Conservation (phyloP, 2,797 vertebrate species). For the Eutrigla gurnardus region DNA sequence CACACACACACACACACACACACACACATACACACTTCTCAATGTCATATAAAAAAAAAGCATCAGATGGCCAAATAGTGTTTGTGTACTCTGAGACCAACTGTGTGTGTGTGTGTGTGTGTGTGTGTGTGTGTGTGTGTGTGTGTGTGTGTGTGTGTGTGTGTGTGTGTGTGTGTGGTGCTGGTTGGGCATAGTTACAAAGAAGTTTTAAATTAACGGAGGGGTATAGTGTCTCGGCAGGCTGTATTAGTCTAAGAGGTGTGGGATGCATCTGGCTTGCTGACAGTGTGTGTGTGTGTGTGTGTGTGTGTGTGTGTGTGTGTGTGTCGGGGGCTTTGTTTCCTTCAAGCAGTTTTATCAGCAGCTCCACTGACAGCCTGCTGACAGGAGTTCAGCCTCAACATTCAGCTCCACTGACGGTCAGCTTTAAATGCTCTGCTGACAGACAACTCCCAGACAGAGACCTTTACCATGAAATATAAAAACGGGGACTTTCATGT, state of each 20-base stretch:
- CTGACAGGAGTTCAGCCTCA: constrained; percentile 55
- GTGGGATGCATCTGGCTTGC: constrained; percentile 39
- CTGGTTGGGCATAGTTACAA: constrained; percentile 29
- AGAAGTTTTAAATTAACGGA: constrained; percentile 50
- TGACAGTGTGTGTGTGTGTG: constrained; percentile 10
- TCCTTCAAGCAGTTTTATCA: constrained; percentile 48
- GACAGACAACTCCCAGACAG: constrained; percentile 35
- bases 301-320: constrained; percentile 3
- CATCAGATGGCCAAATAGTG: constrained; percentile 42
- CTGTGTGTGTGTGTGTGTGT: constrained; percentile 15
- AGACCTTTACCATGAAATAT: no score
- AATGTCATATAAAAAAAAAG: constrained; percentile 39
- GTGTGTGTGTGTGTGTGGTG: constrained; percentile 8
- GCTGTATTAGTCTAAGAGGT: constrained; percentile 43
- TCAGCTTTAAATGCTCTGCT: constrained; percentile 49
- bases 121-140: constrained; percentile 5
- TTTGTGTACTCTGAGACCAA: constrained; percentile 22
- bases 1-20: constrained; percentile 1
- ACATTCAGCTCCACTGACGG: constrained; percentile 46
- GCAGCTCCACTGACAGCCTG: constrained; percentile 51
- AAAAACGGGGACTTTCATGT: no score
- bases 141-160: constrained; percentile 3
- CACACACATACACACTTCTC: constrained; percentile 4
- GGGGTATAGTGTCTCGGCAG: constrained; percentile 27
- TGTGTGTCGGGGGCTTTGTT: constrained; percentile 24